These are phyloP conservation scores for Protomyctophum bolini DNA, from an alignment of 2,113 vertebrate genomes.

Conservation along the genomic window DNA sequence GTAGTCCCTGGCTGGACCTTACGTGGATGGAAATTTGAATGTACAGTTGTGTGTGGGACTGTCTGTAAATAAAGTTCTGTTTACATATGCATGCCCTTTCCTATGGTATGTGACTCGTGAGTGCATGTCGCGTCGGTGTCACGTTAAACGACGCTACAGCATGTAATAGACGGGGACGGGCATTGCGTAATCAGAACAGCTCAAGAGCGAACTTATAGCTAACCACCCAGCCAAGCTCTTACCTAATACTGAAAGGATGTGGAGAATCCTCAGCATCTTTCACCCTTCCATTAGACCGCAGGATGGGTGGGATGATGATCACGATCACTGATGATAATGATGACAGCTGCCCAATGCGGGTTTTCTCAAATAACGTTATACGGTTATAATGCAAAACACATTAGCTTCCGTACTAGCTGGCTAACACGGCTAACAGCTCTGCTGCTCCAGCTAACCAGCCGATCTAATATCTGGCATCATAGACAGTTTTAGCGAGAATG, in stretches of 20 bases:
- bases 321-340: constrained; percentile 18
- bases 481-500: background rate
- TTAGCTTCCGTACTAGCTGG: constrained; percentile 20
- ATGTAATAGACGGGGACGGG: background rate
- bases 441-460: constrained; percentile 23
- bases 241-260: constrained; percentile 65
- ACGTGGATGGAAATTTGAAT: no score
- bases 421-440: constrained; percentile 29
- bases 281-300: constrained; percentile 57
- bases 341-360: constrained; percentile 10
- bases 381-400: constrained; percentile 11
- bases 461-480: background rate
- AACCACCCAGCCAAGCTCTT: constrained; percentile 8
- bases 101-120: no score
- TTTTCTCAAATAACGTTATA: background rate
- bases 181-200: constrained; percentile 23
- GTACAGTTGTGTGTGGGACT: no score
- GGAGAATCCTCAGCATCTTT: constrained; percentile 68
- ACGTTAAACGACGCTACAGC: background rate
- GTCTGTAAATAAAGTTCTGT: no score
- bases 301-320: constrained; percentile 12
- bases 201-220: background rate
- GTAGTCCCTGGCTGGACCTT: no score
- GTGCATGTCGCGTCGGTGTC: background rate
- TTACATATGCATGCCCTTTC: no score